Evolutionary conservation across 2,888 invertebrate genomes (phyloP).

Genomic region (Acronicta alni): DNA sequence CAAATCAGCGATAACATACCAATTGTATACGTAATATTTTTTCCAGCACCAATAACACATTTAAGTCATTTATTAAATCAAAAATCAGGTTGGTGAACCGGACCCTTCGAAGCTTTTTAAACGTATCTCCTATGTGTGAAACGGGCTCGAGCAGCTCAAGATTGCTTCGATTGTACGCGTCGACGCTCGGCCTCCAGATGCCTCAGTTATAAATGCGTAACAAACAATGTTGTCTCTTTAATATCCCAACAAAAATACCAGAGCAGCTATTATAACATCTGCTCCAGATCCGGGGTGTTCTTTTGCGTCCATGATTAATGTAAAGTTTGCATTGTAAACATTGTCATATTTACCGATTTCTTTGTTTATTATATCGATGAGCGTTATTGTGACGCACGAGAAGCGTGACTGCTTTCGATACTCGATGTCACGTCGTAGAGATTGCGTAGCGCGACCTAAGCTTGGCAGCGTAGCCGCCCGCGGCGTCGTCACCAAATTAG

Average conservation of each 20-base stretch:
- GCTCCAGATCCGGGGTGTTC: conserved; percentile 14
- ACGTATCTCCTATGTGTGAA: conserved; percentile 61
- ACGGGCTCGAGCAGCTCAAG: conserved; percentile 55
- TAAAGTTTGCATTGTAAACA: conserved; percentile 66
- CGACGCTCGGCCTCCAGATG: conserved; percentile 27
- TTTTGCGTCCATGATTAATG: conserved; percentile 56
- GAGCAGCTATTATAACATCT: conserved; percentile 22
- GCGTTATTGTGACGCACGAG: conserved; percentile 60
- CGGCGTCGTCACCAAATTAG: conserved; percentile 88
- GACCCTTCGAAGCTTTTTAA: conserved; percentile 42
- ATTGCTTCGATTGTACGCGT: conserved; percentile 8
- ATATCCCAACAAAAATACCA: conserved; percentile 15
- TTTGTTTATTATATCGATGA: conserved; percentile 56
- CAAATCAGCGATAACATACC: conserved; percentile 18
- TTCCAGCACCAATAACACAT: conserved; percentile 4
- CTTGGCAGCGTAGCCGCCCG: conserved; percentile 53
- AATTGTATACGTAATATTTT: background rate
- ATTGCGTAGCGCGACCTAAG: conserved; percentile 66
- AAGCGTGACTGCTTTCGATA: conserved; percentile 48
- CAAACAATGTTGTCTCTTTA: conserved; percentile 16
- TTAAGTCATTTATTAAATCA: background rate
- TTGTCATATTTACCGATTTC: conserved; percentile 57
- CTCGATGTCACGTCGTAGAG: conserved; percentile 62
- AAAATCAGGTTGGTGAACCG: conserved; percentile 54
- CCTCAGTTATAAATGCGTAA: conserved; percentile 23